These are phyloP conservation scores for Ischnura elegans DNA, from an alignment of 2,888 invertebrate genomes.

Conservation along the genomic window DNA sequence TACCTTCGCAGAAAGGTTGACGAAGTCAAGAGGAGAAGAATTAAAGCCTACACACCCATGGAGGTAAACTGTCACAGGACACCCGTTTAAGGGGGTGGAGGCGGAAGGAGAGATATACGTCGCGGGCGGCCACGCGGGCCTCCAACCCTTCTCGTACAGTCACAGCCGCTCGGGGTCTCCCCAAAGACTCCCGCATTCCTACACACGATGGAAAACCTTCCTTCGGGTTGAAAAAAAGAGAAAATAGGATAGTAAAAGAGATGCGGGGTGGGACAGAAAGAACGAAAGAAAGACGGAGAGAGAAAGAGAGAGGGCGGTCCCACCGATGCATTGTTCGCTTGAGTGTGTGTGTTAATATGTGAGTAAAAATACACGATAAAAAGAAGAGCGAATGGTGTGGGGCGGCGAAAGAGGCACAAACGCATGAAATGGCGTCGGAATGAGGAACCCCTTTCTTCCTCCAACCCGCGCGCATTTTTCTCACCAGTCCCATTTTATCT, in stretches of 20 bases:
- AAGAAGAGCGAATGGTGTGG: neutral
- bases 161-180: neutral
- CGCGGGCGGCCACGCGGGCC: neutral
- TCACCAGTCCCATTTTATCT: neutral
- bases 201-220: neutral
- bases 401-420: slow-evolving; percentile 23
- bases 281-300: too few relatives aligned
- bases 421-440: slow-evolving; percentile 1
- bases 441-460: neutral
- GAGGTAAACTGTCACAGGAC: too few relatives aligned
- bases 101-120: too few relatives aligned
- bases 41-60: too few relatives aligned
- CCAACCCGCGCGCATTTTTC: neutral
- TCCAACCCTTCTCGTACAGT: neutral
- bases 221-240: neutral
- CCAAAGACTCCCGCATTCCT: slow-evolving; percentile 30
- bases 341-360: neutral
- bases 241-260: neutral
- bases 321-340: neutral
- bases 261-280: slow-evolving; percentile 4
- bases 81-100: neutral
- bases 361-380: neutral
- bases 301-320: neutral
- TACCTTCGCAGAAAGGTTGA: neutral
- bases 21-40: neutral